These are phyloP conservation scores for Telmatherina bonti DNA, from an alignment of 2,797 vertebrate species.

Conservation along the genomic window DNA sequence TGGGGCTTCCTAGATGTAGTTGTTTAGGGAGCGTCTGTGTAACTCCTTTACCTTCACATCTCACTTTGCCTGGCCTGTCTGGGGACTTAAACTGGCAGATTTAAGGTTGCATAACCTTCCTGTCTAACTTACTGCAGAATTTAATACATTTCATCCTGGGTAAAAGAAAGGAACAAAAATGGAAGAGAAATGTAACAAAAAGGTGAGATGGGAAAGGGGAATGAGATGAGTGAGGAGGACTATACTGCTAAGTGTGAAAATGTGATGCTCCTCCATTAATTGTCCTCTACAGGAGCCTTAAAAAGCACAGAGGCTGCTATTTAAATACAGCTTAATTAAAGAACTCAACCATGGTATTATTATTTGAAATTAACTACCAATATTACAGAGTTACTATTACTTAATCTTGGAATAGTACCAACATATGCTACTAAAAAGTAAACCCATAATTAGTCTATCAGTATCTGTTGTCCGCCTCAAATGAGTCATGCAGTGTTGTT, in stretches of 20 bases:
- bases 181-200: background rate
- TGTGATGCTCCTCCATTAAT: conserved; percentile 37
- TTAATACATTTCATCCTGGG: conserved; percentile 41
- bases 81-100: conserved; percentile 56
- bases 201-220: conserved; percentile 36
- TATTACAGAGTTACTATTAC: conserved; percentile 68
- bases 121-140: conserved; percentile 38
- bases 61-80: conserved; percentile 34
- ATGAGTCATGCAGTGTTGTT: conserved; percentile 66
- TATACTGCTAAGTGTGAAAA: conserved; percentile 52
- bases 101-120: conserved; percentile 46
- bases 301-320: conserved; percentile 48
- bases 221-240: conserved; percentile 47
- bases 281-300: conserved; percentile 37
- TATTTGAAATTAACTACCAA: conserved; percentile 64
- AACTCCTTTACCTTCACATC: conserved; percentile 51
- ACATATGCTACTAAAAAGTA: conserved; percentile 52
- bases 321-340: conserved; percentile 72
- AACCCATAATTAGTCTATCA: conserved; percentile 71
- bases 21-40: conserved; percentile 39
- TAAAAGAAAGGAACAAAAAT: conserved; percentile 5
- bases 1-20: conserved; percentile 33
- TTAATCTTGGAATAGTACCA: conserved; percentile 67
- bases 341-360: conserved; percentile 71
- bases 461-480: conserved; percentile 64